Base-by-base conservation (phyloP, 2,888 invertebrate genomes). In the Sminthurinus aureus region DNA sequence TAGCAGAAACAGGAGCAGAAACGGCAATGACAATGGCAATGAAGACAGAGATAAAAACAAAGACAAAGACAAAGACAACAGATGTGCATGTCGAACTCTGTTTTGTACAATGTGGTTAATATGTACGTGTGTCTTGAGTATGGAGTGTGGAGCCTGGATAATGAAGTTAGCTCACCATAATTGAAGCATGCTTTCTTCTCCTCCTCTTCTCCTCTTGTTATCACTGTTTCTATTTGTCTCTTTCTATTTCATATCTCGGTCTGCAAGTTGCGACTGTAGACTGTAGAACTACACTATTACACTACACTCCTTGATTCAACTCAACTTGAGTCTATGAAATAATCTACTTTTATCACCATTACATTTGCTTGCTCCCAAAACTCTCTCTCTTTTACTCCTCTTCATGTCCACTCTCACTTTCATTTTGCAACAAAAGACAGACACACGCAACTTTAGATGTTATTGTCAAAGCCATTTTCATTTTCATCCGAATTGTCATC, bases 161-260 rank as follows among this genome's bases (percentile, higher is more conserved):
- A 24, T 52, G n/a, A 76, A 76, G 58, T 76, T 71, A 76, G 58
- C 22, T 58, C 76, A 52, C 76, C 26, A 76, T 76, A 76, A 76
- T 76, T 58, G 58, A 52, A 76, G 20, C 76, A 76, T 24, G 22
- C n/a, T 20, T 50, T 20, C 71, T 24, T 71, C 15, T 71, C 9
- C 24, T 71, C 24, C 71, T 71, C 67, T 20, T 67, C 0, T 11
- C 8, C 67, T 67, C 13, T 71, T 24, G 6, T 24, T 26, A 22
- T 22, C 24, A 13, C 3, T 69, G 58, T 58, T 58, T 18, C 58
- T 58, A 9, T 58, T 58, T 18, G 58, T 38, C 38, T 38, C 38
- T 38, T 38, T 38, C 58, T 58, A 58, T 58, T 58, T 18, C 38
- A 38, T 58, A 13, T 58, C 58, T 58, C 58, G 0, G 58, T 11